Evolutionary conservation across 2,888 invertebrate species (phyloP), one percentile per base, ranked within the genome.

Genomic region (Cetonia aurata): DNA sequence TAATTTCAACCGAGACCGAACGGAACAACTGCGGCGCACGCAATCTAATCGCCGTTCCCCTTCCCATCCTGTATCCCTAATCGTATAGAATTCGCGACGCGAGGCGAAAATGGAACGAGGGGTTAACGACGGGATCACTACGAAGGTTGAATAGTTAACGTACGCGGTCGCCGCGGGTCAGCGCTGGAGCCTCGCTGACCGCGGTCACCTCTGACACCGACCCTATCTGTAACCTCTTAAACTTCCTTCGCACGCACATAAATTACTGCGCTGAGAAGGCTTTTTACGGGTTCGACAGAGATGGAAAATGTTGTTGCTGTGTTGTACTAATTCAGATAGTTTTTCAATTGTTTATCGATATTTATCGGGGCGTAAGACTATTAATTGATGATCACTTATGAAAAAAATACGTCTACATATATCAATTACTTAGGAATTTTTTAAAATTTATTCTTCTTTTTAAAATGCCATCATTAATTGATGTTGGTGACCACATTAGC

Each of bases 191-290:
- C 67, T 60, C 68, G 71, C 55, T 75, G 73, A 75, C 72, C 75
- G 67, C 67, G 66, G 66, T 69, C 67, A 71, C 75, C 73, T 73
- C 50, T 69, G 73, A 72, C 73, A 69, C 70, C 62, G 57, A 65
- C 69, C 69, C 73, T 71, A 73, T 73, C 75, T 72, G 53, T 73
- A 72, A 72, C 73, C 75, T 62, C 69, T 42, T 62, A 60, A 69
- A 69, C 69, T 60, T 69, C 57, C 53, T 53, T 53, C 69, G 53
- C 25, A 10, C 8, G 10, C 37, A 37, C 37, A 62, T 69, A 69
- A 69, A 62, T 69, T 69, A 62, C 53, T 42, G 62, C 50, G 10
- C 10, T 17, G 52, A 50, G 50, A 50, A 37, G 9, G 8, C 8
- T 37, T 33, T 48, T n/a, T 17, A n/a, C 25, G 12, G 9, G 52